Percentiles rank a stretch among this genome's conserved stretches.
These are phyloP conservation scores for Ovibos moschatus DNA, from an alignment of 2,113 vertebrate genomes.

Conservation along the genomic window DNA sequence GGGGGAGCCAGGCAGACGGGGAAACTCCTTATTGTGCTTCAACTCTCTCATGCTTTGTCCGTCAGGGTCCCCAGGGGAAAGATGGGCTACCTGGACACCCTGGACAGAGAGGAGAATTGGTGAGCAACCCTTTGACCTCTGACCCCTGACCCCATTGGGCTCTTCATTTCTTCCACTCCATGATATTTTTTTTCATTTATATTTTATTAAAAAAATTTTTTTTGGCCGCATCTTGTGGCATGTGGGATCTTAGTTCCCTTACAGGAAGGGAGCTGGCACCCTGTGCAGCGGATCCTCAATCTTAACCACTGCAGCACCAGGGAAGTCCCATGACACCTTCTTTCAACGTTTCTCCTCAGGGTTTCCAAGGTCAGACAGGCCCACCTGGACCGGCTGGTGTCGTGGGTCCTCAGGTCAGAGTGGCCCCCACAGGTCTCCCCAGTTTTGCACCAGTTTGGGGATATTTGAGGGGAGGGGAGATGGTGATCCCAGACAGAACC, in stretches of 20 bases:
- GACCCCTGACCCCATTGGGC: not conserved
- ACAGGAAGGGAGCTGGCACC: not conserved
- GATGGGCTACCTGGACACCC: constrained; percentile 91
- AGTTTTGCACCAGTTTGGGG: not conserved
- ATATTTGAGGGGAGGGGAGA: too few species aligned
- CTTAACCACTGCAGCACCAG: not conserved
- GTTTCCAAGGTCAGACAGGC: constrained; percentile 95
- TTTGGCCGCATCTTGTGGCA: not conserved
- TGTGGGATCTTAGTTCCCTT: not conserved
- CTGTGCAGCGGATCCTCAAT: not conserved
- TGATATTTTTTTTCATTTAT: not conserved
- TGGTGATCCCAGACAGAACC: not conserved
- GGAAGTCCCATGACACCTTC: not conserved
- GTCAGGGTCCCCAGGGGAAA: constrained; percentile 89
- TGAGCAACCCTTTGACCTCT: constrained; percentile 68
- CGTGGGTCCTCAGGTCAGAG: constrained; percentile 91
- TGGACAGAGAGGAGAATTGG: constrained; percentile 91
- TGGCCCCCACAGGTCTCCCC: not conserved
- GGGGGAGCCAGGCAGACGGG: not conserved
- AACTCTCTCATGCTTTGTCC: rapidly evolving
- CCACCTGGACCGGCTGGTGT: constrained; percentile 90
- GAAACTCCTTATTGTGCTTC: not conserved
- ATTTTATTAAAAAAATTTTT: not conserved
- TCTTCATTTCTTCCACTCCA: not conserved
- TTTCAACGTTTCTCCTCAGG: constrained; percentile 76